Base-by-base conservation (phyloP, 1,140 invertebrate species). In the Choristoneura fumiferana region DNA sequence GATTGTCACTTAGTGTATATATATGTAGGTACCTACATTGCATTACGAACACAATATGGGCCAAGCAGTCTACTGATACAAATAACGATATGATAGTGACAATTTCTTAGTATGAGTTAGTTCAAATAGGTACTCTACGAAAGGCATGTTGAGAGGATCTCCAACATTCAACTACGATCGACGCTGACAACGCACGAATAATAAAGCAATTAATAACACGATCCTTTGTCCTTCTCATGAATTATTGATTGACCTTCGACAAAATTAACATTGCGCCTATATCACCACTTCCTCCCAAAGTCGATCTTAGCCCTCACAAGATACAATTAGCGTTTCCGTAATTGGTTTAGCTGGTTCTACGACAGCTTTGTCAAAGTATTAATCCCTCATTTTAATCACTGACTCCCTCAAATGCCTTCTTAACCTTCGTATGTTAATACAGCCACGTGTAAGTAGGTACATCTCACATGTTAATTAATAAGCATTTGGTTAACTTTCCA, bases 141-240 rank as follows among this genome's bases (percentile, higher is more conserved):
- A 6, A 29, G 22, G 22, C 22, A n/a, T 29, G 22, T 29, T 29
- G 6, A 29, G 22, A 29, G 59, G 54, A 37, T 39, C 45, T 10
- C 49, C 8, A 39, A 35, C 9, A 29, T 34, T 12, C 29, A 54
- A 35, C 37, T 38, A 14, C 37, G 1, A 54, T 15, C 8, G 29
- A 53, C 34, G 34, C 13, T 14, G 52, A 63, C 57, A 59, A 40
- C 10, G 12, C 33, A 33, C 57, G 63, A 60, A 65, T 65, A 65
- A 60, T 65, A 65, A 65, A 60, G 58, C 58, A 65, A 65, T 65
- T 60, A 65, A 65, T 60, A 60, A 60, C 58, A 58, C 55, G 63
- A 49, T 58, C 54, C 58, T 39, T 45, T 58, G 62, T 63, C 62
- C 54, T 52, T 43, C 58, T 60, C 63, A 60, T 65, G 63, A 65